Evolutionary conservation across 2,888 invertebrate genomes (phyloP).

Genomic region (Oscheius myriophilus): DNA sequence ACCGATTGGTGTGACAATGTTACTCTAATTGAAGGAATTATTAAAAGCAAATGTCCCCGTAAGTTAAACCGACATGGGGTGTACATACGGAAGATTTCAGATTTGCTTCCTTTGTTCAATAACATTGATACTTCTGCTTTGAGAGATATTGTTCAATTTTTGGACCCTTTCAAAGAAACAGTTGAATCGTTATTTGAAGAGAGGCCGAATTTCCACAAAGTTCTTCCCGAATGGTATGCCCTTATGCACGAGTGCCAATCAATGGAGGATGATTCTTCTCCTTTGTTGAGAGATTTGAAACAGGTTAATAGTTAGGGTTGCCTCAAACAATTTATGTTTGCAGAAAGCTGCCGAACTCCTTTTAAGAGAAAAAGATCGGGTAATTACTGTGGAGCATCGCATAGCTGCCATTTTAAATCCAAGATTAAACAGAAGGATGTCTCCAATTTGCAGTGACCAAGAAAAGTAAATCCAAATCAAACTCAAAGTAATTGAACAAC

Average conservation of each 20-base stretch:
- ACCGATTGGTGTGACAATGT: conserved; percentile 47
- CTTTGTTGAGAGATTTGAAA: conserved; percentile 38
- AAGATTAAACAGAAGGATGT: conserved; percentile 41
- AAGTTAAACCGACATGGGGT: neutral
- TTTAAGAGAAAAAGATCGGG: conserved; percentile 32
- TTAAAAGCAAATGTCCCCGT: conserved; percentile 26
- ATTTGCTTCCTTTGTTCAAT: conserved; percentile 32
- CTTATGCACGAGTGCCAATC: conserved; percentile 49
- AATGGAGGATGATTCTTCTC: conserved; percentile 42
- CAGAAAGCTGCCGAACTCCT: conserved; percentile 35
- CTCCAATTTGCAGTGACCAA: conserved; percentile 55
- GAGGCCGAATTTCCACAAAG: conserved; percentile 44
- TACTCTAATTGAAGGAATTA: conserved; percentile 23
- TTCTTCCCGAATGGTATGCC: conserved; percentile 51
- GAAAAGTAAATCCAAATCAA: conserved; percentile 38
- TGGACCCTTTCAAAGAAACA: conserved; percentile 63
- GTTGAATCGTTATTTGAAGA: conserved; percentile 45
- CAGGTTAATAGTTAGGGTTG: neutral
- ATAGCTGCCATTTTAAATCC: conserved; percentile 65
- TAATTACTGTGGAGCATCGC: conserved; percentile 56
- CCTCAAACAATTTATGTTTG: neutral
- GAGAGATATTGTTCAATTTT: conserved; percentile 58
- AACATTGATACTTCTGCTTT: conserved; percentile 33
- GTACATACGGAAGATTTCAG: neutral
- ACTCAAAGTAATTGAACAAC: neutral